These are phyloP conservation scores for Valencia hispanica DNA, from an alignment of 2,797 vertebrate species.

Conservation along the genomic window DNA sequence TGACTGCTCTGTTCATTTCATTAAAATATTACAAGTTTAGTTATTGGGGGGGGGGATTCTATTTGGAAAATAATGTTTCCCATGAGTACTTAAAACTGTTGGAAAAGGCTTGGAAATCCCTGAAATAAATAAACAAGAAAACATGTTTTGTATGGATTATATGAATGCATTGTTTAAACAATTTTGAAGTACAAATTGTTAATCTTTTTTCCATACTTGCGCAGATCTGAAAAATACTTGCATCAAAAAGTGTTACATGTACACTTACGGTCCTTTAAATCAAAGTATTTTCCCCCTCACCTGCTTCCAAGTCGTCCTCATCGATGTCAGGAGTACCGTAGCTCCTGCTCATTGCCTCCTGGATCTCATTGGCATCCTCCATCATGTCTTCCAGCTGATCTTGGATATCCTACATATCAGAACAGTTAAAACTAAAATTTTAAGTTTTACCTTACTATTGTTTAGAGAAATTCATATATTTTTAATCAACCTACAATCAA, in stretches of 20 bases:
- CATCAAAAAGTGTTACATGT: not conserved
- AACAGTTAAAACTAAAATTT: not conserved
- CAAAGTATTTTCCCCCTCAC: slow-evolving; percentile 68
- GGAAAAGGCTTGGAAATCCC: too few relatives aligned
- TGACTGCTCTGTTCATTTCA: too few relatives aligned
- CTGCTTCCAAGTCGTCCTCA: slow-evolving; percentile 96
- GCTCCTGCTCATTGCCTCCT: slow-evolving; percentile 92
- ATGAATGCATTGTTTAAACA: not conserved
- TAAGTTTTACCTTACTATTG: not conserved
- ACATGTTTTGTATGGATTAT: not conserved
- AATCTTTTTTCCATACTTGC: not conserved
- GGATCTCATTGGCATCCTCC: slow-evolving; percentile 95
- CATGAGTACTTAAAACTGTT: too few relatives aligned
- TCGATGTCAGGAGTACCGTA: slow-evolving; percentile 96
- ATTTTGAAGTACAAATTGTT: not conserved
- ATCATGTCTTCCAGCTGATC: slow-evolving; percentile 99
- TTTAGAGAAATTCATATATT: not conserved
- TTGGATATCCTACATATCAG: slow-evolving; percentile 86
- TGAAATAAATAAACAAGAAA: not conserved
- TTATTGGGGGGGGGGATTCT: too few relatives aligned
- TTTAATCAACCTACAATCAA: not conserved
- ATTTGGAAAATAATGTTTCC: too few relatives aligned
- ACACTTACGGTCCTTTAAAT: not conserved
- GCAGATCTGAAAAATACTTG: not conserved
- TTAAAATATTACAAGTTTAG: too few relatives aligned